A percentile compares a stretch with the other conserved stretches of the same genome.
Conservation (phyloP, 2,888 invertebrate species). For the Halictus quadricinctus region DNA sequence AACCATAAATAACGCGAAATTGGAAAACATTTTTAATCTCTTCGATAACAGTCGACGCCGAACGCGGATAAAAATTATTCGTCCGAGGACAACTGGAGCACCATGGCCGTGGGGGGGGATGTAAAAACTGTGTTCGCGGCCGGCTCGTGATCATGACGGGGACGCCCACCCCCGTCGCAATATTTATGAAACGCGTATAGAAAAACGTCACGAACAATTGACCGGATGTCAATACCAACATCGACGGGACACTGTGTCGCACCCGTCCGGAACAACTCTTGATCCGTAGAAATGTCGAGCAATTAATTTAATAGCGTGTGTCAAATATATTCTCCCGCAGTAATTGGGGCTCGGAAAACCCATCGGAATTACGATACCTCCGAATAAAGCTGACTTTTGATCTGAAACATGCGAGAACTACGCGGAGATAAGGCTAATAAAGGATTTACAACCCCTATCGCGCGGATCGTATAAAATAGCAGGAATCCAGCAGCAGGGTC, state of each 20-base stretch:
- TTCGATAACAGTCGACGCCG: background rate
- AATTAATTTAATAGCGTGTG: constrained; percentile 4
- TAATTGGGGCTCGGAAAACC: background rate
- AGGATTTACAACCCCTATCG: too few relatives aligned
- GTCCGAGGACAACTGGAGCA: background rate
- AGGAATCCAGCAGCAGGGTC: too few relatives aligned
- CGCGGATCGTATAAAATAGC: too few relatives aligned
- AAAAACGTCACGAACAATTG: constrained; percentile 34
- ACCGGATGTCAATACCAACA: constrained; percentile 7
- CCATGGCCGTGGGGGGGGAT: background rate
- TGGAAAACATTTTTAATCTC: constrained; percentile 6
- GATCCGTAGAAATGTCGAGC: background rate
- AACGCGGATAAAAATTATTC: constrained; percentile 23
- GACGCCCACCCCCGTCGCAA: background rate
- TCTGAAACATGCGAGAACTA: too few relatives aligned
- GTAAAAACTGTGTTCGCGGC: background rate
- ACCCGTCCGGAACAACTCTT: background rate
- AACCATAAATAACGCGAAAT: constrained; percentile 16
- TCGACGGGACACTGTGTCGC: background rate
- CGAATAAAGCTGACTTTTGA: too few relatives aligned
- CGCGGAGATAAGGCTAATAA: too few relatives aligned
- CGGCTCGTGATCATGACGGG: background rate
- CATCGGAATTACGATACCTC: background rate
- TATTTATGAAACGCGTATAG: constrained; percentile 16
- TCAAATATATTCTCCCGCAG: background rate